phyloP scores from a whole-genome alignment of 2,113 vertebrate genomes.

The Rhineura floridana region DNA sequence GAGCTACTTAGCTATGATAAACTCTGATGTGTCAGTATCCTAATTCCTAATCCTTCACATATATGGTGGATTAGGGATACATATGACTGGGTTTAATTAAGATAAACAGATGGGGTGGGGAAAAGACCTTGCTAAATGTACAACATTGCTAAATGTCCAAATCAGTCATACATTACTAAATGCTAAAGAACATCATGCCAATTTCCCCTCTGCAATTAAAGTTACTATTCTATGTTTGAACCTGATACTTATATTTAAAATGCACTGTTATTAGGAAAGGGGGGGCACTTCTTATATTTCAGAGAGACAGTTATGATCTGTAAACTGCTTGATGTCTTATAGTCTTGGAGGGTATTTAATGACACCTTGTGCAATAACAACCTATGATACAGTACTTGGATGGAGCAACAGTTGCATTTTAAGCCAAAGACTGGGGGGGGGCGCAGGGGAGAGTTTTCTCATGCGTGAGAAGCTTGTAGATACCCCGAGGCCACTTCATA shows the following conservation, averaged over 20 bases:
- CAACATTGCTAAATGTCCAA: too few species aligned
- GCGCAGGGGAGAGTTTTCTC: slow-evolving; percentile 75
- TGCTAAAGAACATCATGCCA: not conserved
- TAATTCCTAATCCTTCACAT: not conserved
- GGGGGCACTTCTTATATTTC: slow-evolving; percentile 36
- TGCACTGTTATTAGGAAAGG: slow-evolving; percentile 29
- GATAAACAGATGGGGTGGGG: not conserved
- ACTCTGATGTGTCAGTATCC: not conserved
- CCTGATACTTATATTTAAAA: slow-evolving; percentile 29
- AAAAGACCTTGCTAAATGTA: not conserved
- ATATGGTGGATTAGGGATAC: not conserved
- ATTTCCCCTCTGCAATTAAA: slow-evolving; percentile 53
- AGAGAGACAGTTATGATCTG: slow-evolving; percentile 50
- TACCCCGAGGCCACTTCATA: slow-evolving; percentile 82
- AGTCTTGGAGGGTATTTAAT: slow-evolving; percentile 72
- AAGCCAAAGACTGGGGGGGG: slow-evolving; percentile 70
- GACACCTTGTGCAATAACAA: slow-evolving; percentile 80
- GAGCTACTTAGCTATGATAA: not conserved
- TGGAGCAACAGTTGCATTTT: slow-evolving; percentile 75
- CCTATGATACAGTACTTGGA: slow-evolving; percentile 78
- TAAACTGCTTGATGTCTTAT: slow-evolving; percentile 60
- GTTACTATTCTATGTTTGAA: slow-evolving; percentile 56
- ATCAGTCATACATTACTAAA: not conserved
- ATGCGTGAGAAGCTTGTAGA: slow-evolving; percentile 85
- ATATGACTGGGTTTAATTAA: not conserved